Base-by-base conservation (phyloP, 2,888 invertebrate genomes). In the Parthenolecanium corni region DNA sequence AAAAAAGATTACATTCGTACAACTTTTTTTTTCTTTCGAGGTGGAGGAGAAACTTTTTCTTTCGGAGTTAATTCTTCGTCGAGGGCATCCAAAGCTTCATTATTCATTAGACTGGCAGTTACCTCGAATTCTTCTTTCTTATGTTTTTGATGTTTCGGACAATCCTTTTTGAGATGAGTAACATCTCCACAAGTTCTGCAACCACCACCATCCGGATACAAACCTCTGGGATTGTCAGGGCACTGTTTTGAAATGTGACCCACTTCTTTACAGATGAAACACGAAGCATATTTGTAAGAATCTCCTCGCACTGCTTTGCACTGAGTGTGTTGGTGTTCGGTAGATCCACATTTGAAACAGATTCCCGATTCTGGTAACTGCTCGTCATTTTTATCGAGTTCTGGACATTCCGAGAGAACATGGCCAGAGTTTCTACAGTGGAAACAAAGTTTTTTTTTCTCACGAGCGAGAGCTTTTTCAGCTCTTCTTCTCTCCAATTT, bases 301-400 rank as follows among this genome's bases (percentile, higher is more conserved):
- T 81, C 79, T 44, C 79, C 78, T 67, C 76, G 79, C 38, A 79
- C 79, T 0, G 84, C 83, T 76, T 81, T 82, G 69, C 86, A 86
- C 70, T 84, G 81, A 71, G 82, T 82, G 69, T 85, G 83, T 12
- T 81, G 82, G 71, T 92, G 92, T 72, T 91, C 91, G 3, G 87
- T 87, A 0, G 90, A 90, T 0, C 92, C 92, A 74, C 92, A 92
- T 73, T 90, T 90, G 71, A 86, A 91, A 71, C 91, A 91, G 52
- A 90, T 81, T 6, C 86, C 87, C 53, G 80, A 80, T 4, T 76
- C 78, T 0, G 44, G 12, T 75, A 72, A 61, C 70, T 67, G 18
- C 74, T 74, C 40, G 76, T 74, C 70, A 78, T 77, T 68, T 79
- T 47, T 51, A 9, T 63, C 31, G 14, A 83, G 70, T 53, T 84